phyloP scores from a whole-genome alignment of 1,140 invertebrate species.

The Mercenaria mercenaria region DNA sequence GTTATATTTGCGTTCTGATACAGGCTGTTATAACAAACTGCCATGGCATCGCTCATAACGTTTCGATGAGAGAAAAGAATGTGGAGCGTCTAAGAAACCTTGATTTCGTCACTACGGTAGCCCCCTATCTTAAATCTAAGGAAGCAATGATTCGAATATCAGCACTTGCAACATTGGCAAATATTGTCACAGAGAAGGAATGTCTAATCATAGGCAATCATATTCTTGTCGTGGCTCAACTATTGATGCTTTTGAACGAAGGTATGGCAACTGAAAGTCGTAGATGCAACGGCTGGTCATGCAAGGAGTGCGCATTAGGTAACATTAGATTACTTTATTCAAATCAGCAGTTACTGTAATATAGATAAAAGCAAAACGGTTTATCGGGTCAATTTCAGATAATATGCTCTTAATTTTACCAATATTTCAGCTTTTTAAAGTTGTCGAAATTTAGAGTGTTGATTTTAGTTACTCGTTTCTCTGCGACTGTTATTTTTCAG shows the following conservation, averaged over 20 bases:
- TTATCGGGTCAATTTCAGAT: too few relatives aligned
- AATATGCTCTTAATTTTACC: too few relatives aligned
- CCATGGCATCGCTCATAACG: background rate
- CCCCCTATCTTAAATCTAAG: background rate
- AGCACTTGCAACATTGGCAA: background rate
- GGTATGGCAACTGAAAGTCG: background rate
- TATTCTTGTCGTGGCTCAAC: background rate
- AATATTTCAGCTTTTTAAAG: too few relatives aligned
- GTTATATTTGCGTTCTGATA: background rate
- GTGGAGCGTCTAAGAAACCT: background rate
- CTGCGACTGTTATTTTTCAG: too few relatives aligned
- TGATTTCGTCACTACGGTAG: background rate
- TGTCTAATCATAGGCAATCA: background rate
- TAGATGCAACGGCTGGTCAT: slow-evolving; percentile 1
- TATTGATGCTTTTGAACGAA: background rate
- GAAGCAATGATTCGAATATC: background rate
- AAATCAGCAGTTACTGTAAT: too few relatives aligned
- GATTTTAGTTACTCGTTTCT: too few relatives aligned
- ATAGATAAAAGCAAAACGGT: too few relatives aligned
- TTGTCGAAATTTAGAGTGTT: too few relatives aligned
- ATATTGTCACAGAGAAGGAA: slow-evolving; percentile 10
- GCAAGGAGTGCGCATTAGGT: background rate
- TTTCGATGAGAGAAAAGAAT: slow-evolving; percentile 2
- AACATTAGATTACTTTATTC: too few relatives aligned
- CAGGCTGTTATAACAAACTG: background rate